A percentile compares a stretch with the other conserved stretches of the same genome.
These are phyloP conservation scores for Cercocebus atys DNA, from an alignment of 2,113 vertebrate species.

Conservation along the genomic window DNA sequence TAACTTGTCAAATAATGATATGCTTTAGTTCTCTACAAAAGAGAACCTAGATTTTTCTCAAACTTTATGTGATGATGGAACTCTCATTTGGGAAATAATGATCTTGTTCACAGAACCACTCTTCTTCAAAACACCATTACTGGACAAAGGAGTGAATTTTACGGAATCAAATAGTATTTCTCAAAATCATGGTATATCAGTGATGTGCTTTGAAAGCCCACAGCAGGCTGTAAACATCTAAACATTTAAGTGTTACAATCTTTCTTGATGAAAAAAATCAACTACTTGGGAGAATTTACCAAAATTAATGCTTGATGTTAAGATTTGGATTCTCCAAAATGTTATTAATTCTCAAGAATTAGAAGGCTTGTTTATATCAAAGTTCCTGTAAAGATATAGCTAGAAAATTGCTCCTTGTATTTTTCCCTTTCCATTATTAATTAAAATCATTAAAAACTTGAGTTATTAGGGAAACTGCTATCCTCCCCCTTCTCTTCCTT, in stretches of 20 bases:
- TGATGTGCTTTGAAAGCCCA: neutral
- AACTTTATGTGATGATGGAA: neutral
- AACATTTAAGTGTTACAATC: neutral
- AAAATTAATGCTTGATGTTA: neutral
- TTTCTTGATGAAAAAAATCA: conserved; percentile 20
- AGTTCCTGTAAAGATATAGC: neutral
- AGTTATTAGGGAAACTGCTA: neutral
- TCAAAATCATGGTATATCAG: neutral
- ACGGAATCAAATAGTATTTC: conserved; percentile 11
- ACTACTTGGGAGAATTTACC: neutral
- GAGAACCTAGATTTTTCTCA: neutral
- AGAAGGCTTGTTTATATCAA: neutral
- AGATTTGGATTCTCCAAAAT: conserved; percentile 30
- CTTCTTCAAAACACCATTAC: neutral
- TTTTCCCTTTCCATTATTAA: neutral
- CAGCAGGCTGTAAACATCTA: neutral
- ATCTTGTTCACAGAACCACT: neutral
- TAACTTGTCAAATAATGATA: neutral
- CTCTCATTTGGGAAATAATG: neutral
- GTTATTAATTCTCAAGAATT: conserved; percentile 19
- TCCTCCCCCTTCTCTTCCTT: neutral
- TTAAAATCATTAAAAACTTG: conserved; percentile 21
- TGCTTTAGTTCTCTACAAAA: neutral
- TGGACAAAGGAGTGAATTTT: neutral
- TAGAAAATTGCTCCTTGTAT: conserved; percentile 1